Evolutionary conservation across 2,113 vertebrate genomes (phyloP), one percentile per base, ranked within the genome.

Genomic region (Paradoxurus hermaphroditus): DNA sequence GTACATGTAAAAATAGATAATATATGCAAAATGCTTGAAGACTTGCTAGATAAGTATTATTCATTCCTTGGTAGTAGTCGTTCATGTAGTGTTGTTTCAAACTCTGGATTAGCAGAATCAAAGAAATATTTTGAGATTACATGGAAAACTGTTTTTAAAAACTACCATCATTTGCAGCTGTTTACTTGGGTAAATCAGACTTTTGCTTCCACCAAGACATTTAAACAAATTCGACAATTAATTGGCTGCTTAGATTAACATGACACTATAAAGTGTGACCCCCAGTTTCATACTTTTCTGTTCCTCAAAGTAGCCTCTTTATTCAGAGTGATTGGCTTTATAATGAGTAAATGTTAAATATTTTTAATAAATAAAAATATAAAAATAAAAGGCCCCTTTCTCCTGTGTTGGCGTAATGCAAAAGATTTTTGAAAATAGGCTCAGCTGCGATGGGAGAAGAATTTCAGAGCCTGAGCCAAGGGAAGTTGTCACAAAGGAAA

Each of bases 401-500:
- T 72, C 49, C 25, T 21, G 78, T 12, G 34, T 39, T 70, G 44
- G 13, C 67, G 0, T 44, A 44, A 67, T 39, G 8, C 51, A 79
- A 83, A 86, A 94, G 65, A 44, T 65, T 91, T 84, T 83, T 87
- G 73, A 82, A 93, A 84, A 72, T 68, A 78, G 18, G 10, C 27
- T n/a, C 11, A 21, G 7, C 41, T 78, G 39, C 29, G 19, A 59
- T 93, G 56, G 41, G 59, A 72, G 39, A 90, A 63, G 31, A 88
- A 81, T 72, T 70, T 72, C 36, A 46, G 44, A 51, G 46, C n/a
- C 59, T 29, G 18, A 88, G 41, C 39, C 10, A 72, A 11, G n/a
- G 53, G 10, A 51, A 92, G 34, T 51, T 23, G 13, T 81, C 49
- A 95, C 27, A 56, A n/a, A 70, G 15, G 21, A 95, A 93, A 51